These are phyloP conservation scores for Cyclura pinguis DNA, from an alignment of 2,797 vertebrate genomes.

Conservation along the genomic window DNA sequence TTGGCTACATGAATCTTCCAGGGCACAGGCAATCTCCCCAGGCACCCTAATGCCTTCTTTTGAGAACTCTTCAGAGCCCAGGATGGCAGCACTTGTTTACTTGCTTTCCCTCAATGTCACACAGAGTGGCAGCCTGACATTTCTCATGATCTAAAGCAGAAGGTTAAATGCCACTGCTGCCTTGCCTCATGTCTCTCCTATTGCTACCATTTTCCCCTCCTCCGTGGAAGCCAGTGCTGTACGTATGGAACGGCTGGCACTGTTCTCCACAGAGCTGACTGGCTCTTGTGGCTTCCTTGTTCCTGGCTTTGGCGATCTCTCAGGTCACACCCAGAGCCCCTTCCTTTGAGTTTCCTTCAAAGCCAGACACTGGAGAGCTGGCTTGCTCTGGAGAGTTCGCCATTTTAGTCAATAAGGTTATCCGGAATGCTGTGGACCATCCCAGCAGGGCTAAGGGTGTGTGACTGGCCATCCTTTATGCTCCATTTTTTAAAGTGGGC, in stretches of 20 bases:
- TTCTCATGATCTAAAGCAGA: neutral
- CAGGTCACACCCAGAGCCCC: no score
- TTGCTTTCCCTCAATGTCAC: neutral
- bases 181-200: neutral
- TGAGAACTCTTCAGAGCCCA: no score
- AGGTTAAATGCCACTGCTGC: neutral
- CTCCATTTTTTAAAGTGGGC: neutral
- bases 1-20: neutral
- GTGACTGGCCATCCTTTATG: neutral
- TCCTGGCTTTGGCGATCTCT: neutral
- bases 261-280: neutral
- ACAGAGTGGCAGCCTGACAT: neutral
- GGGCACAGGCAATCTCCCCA: neutral
- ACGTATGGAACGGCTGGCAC: neutral
- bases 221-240: neutral
- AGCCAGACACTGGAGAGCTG: neutral
- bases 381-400: neutral
- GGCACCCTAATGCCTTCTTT: neutral
- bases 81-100: no score
- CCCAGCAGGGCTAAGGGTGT: neutral
- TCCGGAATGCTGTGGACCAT: neutral
- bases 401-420: neutral
- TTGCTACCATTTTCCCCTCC: neutral
- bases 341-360: no score
- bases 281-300: neutral